Conservation (phyloP, 2,888 invertebrate genomes). For the Coleophora deauratella region DNA sequence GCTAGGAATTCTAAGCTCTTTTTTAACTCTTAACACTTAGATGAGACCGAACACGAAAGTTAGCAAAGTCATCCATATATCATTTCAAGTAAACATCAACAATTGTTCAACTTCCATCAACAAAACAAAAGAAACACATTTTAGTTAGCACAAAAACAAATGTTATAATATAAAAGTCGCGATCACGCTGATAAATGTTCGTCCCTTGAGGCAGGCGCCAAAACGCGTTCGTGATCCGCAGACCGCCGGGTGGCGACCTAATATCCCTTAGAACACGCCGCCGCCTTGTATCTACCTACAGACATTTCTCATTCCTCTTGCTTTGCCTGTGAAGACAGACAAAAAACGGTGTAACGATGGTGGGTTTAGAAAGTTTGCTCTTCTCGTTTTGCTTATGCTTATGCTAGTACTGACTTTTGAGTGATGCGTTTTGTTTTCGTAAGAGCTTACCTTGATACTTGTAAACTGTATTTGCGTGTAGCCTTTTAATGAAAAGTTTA, state of each 20-base stretch:
- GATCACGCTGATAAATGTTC: slow-evolving; percentile 2
- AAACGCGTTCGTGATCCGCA: slow-evolving; percentile 49
- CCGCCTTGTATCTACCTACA: slow-evolving; percentile 11
- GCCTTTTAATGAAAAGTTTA: too few relatives aligned
- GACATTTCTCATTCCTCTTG: slow-evolving; percentile 4
- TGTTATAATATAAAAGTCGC: background rate
- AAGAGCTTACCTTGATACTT: too few relatives aligned
- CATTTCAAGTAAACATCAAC: too few relatives aligned
- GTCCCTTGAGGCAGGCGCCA: slow-evolving; percentile 26
- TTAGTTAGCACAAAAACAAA: slow-evolving; percentile 1
- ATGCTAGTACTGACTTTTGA: too few relatives aligned
- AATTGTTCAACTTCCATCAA: background rate
- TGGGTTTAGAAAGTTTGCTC: background rate
- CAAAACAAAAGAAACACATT: slow-evolving; percentile 4
- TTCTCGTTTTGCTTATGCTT: background rate
- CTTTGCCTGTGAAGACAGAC: slow-evolving; percentile 16
- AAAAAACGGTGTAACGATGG: slow-evolving; percentile 13
- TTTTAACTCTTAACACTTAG: too few relatives aligned
- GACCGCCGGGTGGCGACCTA: slow-evolving; percentile 50
- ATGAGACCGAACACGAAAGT: too few relatives aligned
- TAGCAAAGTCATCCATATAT: too few relatives aligned
- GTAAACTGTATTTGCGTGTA: too few relatives aligned
- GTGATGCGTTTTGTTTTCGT: too few relatives aligned
- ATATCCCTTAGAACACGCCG: slow-evolving; percentile 35
- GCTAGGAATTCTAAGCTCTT: too few relatives aligned